phyloP scores from a whole-genome alignment of 2,797 vertebrate species.

The Phoebastria nigripes region DNA sequence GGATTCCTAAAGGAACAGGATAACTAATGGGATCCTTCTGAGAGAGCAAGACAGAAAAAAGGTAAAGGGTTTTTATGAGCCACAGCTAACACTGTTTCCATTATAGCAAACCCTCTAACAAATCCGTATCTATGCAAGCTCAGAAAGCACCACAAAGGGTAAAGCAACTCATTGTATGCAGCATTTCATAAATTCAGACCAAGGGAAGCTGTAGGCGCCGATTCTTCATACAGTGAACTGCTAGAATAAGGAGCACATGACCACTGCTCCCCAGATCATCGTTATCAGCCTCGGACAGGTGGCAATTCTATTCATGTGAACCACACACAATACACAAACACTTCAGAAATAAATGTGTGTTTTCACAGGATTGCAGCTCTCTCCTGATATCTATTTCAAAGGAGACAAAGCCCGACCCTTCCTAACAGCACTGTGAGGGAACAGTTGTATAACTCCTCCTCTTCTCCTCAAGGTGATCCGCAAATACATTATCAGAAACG shows the following conservation, averaged over 20 bases:
- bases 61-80: background rate
- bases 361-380: conserved; percentile 59
- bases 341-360: conserved; percentile 63
- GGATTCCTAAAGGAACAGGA: background rate
- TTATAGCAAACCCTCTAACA: background rate
- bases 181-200: conserved; percentile 31
- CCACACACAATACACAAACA: conserved; percentile 53
- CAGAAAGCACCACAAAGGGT: conserved; percentile 13
- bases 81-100: background rate
- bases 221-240: conserved; percentile 24
- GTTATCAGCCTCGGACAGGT: conserved; percentile 59
- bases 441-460: conserved; percentile 47
- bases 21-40: background rate
- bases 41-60: background rate
- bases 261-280: background rate
- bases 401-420: conserved; percentile 56
- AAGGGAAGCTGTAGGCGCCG: background rate
- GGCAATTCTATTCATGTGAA: conserved; percentile 45
- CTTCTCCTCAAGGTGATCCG: conserved; percentile 56
- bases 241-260: background rate
- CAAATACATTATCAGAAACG: conserved; percentile 15
- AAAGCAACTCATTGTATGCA: background rate
- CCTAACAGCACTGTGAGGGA: background rate
- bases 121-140: background rate
- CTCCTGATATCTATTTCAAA: conserved; percentile 53